Evolutionary conservation across 2,888 invertebrate genomes (phyloP), one percentile per base, ranked within the genome.

Genomic region (Microctonus brassicae): DNA sequence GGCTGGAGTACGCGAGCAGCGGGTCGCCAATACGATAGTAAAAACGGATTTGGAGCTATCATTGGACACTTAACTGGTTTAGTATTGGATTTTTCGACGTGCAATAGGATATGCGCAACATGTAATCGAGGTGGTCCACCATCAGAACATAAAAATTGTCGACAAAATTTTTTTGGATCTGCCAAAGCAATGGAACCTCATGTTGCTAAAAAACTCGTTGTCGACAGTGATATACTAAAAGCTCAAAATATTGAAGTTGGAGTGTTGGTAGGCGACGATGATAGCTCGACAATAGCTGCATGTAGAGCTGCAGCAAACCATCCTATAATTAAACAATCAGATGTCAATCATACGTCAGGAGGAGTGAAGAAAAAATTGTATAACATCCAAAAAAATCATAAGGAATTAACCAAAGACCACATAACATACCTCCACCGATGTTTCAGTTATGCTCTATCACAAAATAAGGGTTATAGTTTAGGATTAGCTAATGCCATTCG

Each of bases 111-210:
- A n/a, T n/a, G n/a, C n/a, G n/a, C n/a, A n/a, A n/a, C n/a, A n/a
- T n/a, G n/a, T n/a, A n/a, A n/a, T n/a, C n/a, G n/a, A n/a, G n/a
- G n/a, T n/a, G n/a, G n/a, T n/a, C n/a, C n/a, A n/a, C n/a, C n/a
- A n/a, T n/a, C n/a, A n/a, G n/a, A n/a, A n/a, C n/a, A n/a, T n/a
- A n/a, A n/a, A n/a, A n/a, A n/a, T n/a, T n/a, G n/a, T n/a, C n/a
- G n/a, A n/a, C n/a, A n/a, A n/a, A n/a, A n/a, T n/a, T n/a, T n/a
- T n/a, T n/a, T n/a, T n/a, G n/a, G n/a, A n/a, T 76, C 75, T 66
- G 79, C 79, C 0, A 83, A 82, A 74, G 79, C 78, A 1, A 82
- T 82, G 80, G 79, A 83, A 63, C 73, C 81, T 34, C 67, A 79
- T 71, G 73, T 74, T 17, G 80, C 77, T 0, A 71, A 53, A 11